phyloP scores from a whole-genome alignment of 2,888 invertebrate genomes.

The Tachystola acroxantha region DNA sequence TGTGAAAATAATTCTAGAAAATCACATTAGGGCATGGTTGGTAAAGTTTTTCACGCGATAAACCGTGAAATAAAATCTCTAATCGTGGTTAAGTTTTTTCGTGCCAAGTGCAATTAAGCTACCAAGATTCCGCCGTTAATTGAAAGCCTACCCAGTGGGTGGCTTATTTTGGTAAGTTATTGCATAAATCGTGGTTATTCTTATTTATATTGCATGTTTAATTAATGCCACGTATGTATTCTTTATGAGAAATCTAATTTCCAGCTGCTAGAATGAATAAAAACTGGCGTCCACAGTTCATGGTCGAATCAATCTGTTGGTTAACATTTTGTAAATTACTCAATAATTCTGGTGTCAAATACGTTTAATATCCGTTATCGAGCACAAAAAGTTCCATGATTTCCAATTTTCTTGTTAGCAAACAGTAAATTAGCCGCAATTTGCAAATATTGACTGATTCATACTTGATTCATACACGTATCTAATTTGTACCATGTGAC shows the following conservation, averaged over 20 bases:
- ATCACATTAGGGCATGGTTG: conserved; percentile 72
- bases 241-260: background rate
- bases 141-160: conserved; percentile 89
- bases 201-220: conserved; percentile 3
- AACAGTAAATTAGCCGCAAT: conserved; percentile 1
- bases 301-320: conserved; percentile 7
- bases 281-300: conserved; percentile 9
- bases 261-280: background rate
- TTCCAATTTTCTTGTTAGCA: background rate
- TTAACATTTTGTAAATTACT: background rate
- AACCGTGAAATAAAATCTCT: conserved; percentile 61
- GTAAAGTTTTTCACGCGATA: conserved; percentile 61
- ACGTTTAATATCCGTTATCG: background rate
- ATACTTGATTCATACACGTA: conserved; percentile 9
- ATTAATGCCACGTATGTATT: background rate
- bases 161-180: conserved; percentile 83
- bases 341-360: background rate
- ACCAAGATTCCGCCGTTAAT: conserved; percentile 90
- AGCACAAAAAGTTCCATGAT: background rate
- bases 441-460: conserved; percentile 21
- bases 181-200: conserved; percentile 14
- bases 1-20: conserved; percentile 45
- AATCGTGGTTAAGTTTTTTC: conserved; percentile 72
- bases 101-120: conserved; percentile 80
- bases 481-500: conserved; percentile 22